Percentiles rank a stretch among this genome's conserved stretches.
Evolutionary conservation across 2,797 vertebrate genomes (phyloP).

Genomic region (Sardinella longiceps): DNA sequence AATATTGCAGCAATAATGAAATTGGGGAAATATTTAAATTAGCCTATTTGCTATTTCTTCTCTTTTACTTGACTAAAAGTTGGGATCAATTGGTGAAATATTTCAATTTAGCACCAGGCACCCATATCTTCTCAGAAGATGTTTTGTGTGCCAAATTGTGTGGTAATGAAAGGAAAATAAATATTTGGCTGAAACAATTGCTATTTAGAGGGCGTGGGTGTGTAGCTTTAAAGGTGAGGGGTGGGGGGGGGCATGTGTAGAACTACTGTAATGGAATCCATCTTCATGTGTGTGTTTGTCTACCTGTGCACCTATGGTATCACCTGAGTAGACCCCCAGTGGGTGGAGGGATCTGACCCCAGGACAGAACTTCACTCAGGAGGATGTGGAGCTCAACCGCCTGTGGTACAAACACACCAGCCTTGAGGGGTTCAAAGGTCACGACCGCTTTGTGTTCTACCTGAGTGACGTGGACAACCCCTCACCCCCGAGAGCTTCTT

Average conservation of each 20-base stretch:
- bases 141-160: slow-evolving; percentile 5
- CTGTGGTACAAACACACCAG: slow-evolving; percentile 68
- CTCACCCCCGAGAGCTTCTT: slow-evolving; percentile 65
- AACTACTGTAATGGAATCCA: no score
- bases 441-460: slow-evolving; percentile 74
- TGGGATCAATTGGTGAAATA: neutral
- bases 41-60: no score
- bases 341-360: slow-evolving; percentile 66
- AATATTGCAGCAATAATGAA: no score
- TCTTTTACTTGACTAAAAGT: no score
- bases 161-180: neutral
- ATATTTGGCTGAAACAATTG: neutral
- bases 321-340: slow-evolving; percentile 52
- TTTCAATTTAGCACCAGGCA: neutral
- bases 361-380: slow-evolving; percentile 74
- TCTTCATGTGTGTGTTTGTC: neutral
- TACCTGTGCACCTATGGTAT: slow-evolving; percentile 9
- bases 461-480: slow-evolving; percentile 70
- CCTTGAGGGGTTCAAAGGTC: slow-evolving; percentile 62
- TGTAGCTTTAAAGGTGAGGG: no score
- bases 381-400: slow-evolving; percentile 74
- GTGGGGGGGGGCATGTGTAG: no score
- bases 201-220: neutral
- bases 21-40: neutral
- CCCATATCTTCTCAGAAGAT: no score